phyloP scores from a whole-genome alignment of 2,888 invertebrate genomes.

The Isotomurus palustris region DNA sequence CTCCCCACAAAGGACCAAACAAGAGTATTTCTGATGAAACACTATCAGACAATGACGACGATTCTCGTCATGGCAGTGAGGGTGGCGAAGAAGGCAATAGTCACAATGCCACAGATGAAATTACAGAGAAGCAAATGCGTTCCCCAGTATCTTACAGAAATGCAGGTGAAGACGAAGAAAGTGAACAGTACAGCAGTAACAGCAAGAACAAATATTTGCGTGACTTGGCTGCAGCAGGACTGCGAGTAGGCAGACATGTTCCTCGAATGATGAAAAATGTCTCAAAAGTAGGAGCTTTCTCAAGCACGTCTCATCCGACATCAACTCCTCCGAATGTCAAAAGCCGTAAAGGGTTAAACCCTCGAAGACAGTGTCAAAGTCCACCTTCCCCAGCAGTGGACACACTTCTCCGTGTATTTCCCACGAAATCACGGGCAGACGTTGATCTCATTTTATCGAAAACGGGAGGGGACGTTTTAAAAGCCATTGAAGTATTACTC shows the following conservation, averaged over 20 bases:
- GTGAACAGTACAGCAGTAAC: conserved; percentile 15
- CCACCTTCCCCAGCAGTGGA: conserved; percentile 60
- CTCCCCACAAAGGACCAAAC: neutral
- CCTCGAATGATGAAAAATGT: conserved; percentile 37
- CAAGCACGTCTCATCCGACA: neutral
- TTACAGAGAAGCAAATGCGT: no score
- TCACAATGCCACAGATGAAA: conserved; percentile 9
- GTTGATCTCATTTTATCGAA: conserved; percentile 78
- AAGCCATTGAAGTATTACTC: conserved; percentile 81
- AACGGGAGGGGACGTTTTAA: conserved; percentile 82
- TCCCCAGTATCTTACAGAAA: no score
- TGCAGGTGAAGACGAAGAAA: conserved; percentile 23
- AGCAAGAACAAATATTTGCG: conserved; percentile 40
- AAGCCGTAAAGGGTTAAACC: conserved; percentile 12
- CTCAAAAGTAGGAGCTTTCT: conserved; percentile 4
- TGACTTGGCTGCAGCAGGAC: conserved; percentile 39
- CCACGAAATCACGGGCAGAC: conserved; percentile 76
- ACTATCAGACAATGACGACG: conserved; percentile 1
- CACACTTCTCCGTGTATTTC: conserved; percentile 82
- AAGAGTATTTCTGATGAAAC: neutral
- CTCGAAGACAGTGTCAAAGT: conserved; percentile 8
- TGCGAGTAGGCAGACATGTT: conserved; percentile 37
- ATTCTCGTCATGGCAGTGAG: neutral
- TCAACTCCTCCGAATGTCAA: conserved; percentile 24
- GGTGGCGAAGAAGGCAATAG: neutral